Conservation (phyloP, 2,888 invertebrate genomes). For the Xylophagus ater region DNA sequence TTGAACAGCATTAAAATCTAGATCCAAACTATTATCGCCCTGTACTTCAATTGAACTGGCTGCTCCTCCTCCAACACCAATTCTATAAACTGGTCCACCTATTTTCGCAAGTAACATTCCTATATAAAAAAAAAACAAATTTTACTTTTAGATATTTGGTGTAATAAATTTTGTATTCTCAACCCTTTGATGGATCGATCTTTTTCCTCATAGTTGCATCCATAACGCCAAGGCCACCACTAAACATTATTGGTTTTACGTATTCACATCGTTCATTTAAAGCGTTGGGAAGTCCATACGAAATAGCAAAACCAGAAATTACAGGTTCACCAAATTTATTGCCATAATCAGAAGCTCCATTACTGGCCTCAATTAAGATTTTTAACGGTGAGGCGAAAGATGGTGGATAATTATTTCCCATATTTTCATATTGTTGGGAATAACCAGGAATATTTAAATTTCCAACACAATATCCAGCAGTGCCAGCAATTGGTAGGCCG, state of each 20-base stretch:
- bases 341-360: constrained; percentile 97
- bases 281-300: constrained; percentile 68
- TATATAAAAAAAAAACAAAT: constrained; percentile 25
- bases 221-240: constrained; percentile 89
- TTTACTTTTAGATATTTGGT: constrained; percentile 3
- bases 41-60: constrained; percentile 93
- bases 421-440: constrained; percentile 7
- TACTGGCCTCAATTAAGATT: constrained; percentile 88
- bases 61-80: constrained; percentile 97
- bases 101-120: constrained; percentile 90
- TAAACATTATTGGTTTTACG: constrained; percentile 98
- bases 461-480: constrained; percentile 94
- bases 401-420: constrained; percentile 56
- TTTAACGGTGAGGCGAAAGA: constrained; percentile 86
- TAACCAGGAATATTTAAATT: constrained; percentile 80
- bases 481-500: constrained; percentile 87
- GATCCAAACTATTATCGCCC: constrained; percentile 70
- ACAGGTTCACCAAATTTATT: constrained; percentile 99
- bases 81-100: constrained; percentile 94
- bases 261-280: constrained; percentile 71
- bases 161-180: neutral
- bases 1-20: constrained; percentile 96
- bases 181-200: constrained; percentile 59
- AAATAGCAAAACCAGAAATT: constrained; percentile 79
- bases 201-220: constrained; percentile 73